These are phyloP conservation scores for Tapirus indicus DNA, from an alignment of 2,797 vertebrate species.

Conservation along the genomic window DNA sequence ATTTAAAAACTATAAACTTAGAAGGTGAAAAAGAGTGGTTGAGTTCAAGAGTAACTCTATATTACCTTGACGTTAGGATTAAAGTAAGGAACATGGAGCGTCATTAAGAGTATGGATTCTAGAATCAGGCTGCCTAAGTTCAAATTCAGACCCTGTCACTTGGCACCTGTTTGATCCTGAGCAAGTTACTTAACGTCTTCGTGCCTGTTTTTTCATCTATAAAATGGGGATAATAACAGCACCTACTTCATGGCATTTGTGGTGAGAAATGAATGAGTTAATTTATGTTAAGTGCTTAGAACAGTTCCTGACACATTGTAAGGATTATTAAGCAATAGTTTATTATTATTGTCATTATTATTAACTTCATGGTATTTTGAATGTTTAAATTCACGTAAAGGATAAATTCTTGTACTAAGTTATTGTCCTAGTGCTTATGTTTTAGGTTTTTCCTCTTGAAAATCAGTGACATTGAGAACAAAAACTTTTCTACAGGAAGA, in stretches of 20 bases:
- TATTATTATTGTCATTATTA: neutral
- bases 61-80: neutral
- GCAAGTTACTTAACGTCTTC: neutral
- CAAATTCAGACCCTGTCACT: neutral
- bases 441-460: neutral
- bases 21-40: neutral
- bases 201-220: conserved; percentile 7
- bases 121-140: neutral
- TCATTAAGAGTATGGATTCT: neutral
- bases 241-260: neutral
- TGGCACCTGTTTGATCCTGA: neutral
- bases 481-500: neutral
- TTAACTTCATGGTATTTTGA: neutral
- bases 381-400: conserved; percentile 23
- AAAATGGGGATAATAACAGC: neutral
- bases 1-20: neutral
- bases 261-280: neutral
- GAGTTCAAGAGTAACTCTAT: neutral
- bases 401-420: neutral
- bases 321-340: neutral
- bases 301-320: neutral
- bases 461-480: conserved; percentile 32
- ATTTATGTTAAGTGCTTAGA: neutral
- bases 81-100: neutral
- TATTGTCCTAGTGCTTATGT: neutral